phyloP scores from a whole-genome alignment of 1,140 invertebrate genomes.

The Hyles euphorbiae region DNA sequence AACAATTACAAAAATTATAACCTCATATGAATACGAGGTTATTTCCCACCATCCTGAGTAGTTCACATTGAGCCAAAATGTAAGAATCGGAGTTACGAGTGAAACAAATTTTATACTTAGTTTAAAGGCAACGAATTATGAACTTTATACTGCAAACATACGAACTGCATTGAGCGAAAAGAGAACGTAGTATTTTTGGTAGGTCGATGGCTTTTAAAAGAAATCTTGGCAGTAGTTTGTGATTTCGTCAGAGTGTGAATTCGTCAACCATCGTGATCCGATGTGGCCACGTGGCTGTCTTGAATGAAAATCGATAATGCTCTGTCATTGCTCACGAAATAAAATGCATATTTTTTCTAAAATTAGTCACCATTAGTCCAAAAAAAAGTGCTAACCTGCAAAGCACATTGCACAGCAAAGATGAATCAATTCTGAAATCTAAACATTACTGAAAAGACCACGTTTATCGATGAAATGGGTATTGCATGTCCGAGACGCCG shows the following conservation, averaged over 20 bases:
- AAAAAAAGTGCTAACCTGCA: no score
- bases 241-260: conserved; percentile 66
- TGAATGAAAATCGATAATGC: conserved; percentile 1
- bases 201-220: conserved; percentile 67
- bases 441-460: no score
- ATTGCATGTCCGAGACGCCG: no score
- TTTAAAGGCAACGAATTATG: conserved; percentile 7
- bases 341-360: no score
- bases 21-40: conserved; percentile 21
- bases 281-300: conserved; percentile 18
- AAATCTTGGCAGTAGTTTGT: conserved; percentile 63
- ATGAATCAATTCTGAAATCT: no score
- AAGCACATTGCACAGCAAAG: no score
- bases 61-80: conserved; percentile 38
- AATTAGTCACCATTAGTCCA: no score
- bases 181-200: conserved; percentile 27
- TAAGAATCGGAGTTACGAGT: no score
- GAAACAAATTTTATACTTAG: no score
- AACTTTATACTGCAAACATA: conserved; percentile 19
- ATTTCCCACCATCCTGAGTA: conserved; percentile 38
- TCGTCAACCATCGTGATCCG: conserved; percentile 43
- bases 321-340: neutral
- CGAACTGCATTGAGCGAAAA: conserved; percentile 12
- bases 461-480: no score
- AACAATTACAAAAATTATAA: neutral